Percentiles rank a stretch among this genome's conserved stretches.
Conservation (phyloP, 2,113 vertebrate genomes). For the Ictalurus furcatus region DNA sequence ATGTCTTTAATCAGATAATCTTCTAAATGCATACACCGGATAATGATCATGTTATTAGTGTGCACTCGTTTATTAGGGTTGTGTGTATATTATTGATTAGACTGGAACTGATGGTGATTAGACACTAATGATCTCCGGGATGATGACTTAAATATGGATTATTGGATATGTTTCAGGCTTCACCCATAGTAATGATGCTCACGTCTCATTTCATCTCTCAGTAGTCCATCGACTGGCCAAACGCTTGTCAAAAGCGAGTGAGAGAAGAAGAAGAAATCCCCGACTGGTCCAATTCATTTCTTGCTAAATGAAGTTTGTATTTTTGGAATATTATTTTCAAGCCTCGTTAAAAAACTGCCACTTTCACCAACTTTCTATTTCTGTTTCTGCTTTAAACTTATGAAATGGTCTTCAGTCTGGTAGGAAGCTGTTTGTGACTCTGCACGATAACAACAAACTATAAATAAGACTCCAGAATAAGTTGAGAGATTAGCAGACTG, state of each 20-base stretch:
- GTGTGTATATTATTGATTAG: slow-evolving; percentile 11
- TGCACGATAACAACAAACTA: background rate
- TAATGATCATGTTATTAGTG: background rate
- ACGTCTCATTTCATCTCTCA: background rate
- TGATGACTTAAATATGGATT: slow-evolving; percentile 7
- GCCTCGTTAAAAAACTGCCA: background rate
- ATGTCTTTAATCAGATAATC: background rate
- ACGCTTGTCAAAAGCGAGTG: background rate
- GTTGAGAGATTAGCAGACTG: slow-evolving; percentile 2
- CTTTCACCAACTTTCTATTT: background rate
- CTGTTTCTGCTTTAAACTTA: background rate
- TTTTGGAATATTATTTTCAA: background rate
- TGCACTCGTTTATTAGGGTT: background rate
- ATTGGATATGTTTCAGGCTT: slow-evolving; percentile 13
- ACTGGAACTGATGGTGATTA: background rate
- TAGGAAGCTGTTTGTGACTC: background rate
- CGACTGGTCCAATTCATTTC: background rate
- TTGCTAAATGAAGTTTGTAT: background rate
- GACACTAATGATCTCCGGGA: background rate
- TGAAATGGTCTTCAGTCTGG: background rate
- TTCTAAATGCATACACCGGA: background rate
- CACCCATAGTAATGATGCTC: background rate
- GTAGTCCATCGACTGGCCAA: background rate
- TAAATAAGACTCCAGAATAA: slow-evolving; percentile 1
- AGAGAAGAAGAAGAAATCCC: background rate